Conservation (phyloP, 2,113 vertebrate genomes). For the Callospermophilus lateralis region DNA sequence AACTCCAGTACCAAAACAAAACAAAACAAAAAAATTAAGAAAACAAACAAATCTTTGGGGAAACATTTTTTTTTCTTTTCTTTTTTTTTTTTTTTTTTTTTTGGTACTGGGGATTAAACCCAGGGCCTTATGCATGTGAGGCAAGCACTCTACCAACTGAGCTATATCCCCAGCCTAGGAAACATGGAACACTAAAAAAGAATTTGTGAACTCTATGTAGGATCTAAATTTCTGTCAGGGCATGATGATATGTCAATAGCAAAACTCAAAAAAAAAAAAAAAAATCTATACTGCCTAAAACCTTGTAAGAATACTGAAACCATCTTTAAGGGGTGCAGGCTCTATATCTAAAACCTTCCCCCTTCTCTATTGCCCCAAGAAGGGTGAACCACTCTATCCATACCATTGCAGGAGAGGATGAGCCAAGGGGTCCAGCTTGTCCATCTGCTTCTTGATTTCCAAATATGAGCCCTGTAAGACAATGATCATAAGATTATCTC, state of each 20-base stretch:
- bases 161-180: too few relatives aligned
- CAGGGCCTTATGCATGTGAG: too few relatives aligned
- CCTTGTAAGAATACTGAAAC: background rate
- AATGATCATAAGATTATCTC: slow-evolving; percentile 53
- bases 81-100: too few relatives aligned
- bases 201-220: slow-evolving; percentile 16
- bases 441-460: slow-evolving; percentile 99
- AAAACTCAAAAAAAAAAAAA: background rate
- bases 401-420: slow-evolving; percentile 98
- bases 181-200: slow-evolving; percentile 25
- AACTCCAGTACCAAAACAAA: background rate
- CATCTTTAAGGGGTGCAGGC: background rate
- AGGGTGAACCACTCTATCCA: slow-evolving; percentile 41
- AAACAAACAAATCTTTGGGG: background rate
- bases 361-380: background rate
- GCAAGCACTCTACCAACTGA: too few relatives aligned
- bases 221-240: background rate
- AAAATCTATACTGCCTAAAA: background rate
- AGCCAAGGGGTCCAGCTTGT: slow-evolving; percentile 97
- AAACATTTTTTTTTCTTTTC: background rate
- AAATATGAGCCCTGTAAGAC: slow-evolving; percentile 95
- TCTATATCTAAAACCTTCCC: background rate
- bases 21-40: background rate
- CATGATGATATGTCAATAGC: background rate
- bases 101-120: too few relatives aligned